Conservation (phyloP, 2,888 invertebrate genomes). For the Mythimna albipuncta region DNA sequence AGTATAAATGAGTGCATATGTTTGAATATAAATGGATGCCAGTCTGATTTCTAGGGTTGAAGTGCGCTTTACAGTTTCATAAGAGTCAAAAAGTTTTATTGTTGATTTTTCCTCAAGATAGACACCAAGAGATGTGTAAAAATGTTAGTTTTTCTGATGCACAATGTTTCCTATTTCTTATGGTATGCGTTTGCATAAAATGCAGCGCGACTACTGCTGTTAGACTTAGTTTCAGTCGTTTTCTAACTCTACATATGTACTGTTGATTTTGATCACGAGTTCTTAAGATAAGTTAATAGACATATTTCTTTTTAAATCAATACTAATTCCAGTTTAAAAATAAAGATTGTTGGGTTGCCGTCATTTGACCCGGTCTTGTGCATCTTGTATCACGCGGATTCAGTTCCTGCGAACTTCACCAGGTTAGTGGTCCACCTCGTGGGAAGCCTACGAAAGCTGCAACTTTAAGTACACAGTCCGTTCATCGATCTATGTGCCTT, state of each 20-base stretch:
- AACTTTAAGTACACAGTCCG: not conserved
- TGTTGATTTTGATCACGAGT: too few relatives aligned
- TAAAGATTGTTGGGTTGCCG: not conserved
- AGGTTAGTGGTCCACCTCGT: not conserved
- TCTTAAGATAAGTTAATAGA: too few relatives aligned
- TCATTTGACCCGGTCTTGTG: not conserved
- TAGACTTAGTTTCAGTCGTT: not conserved
- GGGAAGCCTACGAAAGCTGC: too few relatives aligned
- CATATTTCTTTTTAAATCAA: too few relatives aligned
- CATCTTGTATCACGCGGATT: not conserved
- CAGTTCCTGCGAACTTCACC: not conserved
- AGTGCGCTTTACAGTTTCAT: not conserved
- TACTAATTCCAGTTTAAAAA: too few relatives aligned
- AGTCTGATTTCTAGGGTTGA: not conserved
- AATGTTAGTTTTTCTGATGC: too few relatives aligned
- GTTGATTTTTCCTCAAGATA: too few relatives aligned
- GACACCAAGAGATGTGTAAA: too few relatives aligned
- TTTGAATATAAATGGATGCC: not conserved
- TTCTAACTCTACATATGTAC: not conserved
- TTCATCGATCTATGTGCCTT: not conserved
- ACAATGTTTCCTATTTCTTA: too few relatives aligned
- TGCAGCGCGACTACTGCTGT: too few relatives aligned
- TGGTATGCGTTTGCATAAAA: too few relatives aligned
- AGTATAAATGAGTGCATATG: not conserved
- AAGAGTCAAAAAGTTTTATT: not conserved